These are phyloP conservation scores for Tenthredo distinguenda DNA, from an alignment of 2,888 invertebrate genomes.

Conservation along the genomic window DNA sequence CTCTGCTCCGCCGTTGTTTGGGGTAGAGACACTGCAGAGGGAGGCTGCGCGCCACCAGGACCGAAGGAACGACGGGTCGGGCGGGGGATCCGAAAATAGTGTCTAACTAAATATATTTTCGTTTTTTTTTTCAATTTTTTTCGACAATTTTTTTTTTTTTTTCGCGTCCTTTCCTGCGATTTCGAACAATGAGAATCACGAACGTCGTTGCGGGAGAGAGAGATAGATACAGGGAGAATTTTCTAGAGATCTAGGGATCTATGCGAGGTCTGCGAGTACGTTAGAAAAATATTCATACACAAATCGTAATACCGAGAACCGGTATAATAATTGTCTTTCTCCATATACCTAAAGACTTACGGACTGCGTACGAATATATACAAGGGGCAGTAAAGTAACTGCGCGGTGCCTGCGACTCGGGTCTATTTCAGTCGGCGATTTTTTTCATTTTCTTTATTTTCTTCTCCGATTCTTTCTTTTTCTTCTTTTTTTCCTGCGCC, in stretches of 20 bases:
- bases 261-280: no score
- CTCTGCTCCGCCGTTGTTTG: neutral
- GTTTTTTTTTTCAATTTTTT: neutral
- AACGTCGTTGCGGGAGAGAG: no score
- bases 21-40: slow-evolving; percentile 6
- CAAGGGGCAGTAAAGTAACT: neutral
- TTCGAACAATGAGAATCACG: no score
- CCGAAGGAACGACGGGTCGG: neutral
- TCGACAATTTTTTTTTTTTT: neutral
- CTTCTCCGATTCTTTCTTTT: neutral
- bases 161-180: no score
- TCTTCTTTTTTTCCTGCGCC: neutral
- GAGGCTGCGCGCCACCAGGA: neutral
- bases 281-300: no score
- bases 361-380: no score
- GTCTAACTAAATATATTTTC: neutral
- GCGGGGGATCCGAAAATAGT: neutral
- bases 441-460: neutral
- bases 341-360: no score
- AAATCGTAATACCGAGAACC: no score
- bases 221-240: no score
- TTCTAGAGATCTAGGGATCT: no score
- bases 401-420: neutral
- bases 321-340: no score
- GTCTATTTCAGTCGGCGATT: neutral